These are phyloP conservation scores for Antheraea pernyi DNA, from an alignment of 1,140 invertebrate genomes.

Conservation along the genomic window DNA sequence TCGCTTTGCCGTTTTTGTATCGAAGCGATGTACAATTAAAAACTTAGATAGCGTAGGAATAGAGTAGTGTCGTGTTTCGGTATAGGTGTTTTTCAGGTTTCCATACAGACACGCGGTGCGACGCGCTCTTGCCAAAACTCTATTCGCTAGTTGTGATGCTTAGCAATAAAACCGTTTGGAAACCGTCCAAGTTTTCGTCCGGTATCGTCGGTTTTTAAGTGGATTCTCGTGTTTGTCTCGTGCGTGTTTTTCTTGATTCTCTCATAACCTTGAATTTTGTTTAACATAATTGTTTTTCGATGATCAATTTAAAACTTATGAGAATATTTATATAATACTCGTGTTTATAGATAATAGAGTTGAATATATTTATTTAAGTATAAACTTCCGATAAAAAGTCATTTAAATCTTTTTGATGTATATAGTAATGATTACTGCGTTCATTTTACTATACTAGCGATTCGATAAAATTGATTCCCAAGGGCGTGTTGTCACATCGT, in stretches of 20 bases:
- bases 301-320: background rate
- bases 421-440: too few relatives aligned
- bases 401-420: too few relatives aligned
- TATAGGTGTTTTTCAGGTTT: too few relatives aligned
- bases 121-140: constrained; percentile 24
- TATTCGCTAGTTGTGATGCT: constrained; percentile 26
- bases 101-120: background rate
- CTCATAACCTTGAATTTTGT: background rate
- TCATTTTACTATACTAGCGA: too few relatives aligned
- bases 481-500: too few relatives aligned
- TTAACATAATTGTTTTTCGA: background rate
- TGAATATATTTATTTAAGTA: too few relatives aligned
- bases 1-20: constrained; percentile 1
- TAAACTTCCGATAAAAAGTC: too few relatives aligned
- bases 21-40: background rate
- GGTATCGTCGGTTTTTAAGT: constrained; percentile 17
- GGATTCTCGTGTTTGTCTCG: constrained; percentile 8
- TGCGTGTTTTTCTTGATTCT: background rate
- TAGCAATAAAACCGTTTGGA: constrained; percentile 38
- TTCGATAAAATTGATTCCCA: too few relatives aligned
- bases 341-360: too few relatives aligned
- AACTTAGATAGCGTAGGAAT: background rate
- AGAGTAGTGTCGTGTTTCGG: background rate
- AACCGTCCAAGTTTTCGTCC: constrained; percentile 26
- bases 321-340: too few relatives aligned